These are phyloP conservation scores for Poecilia gillii DNA, from an alignment of 2,797 vertebrate genomes.

Conservation along the genomic window DNA sequence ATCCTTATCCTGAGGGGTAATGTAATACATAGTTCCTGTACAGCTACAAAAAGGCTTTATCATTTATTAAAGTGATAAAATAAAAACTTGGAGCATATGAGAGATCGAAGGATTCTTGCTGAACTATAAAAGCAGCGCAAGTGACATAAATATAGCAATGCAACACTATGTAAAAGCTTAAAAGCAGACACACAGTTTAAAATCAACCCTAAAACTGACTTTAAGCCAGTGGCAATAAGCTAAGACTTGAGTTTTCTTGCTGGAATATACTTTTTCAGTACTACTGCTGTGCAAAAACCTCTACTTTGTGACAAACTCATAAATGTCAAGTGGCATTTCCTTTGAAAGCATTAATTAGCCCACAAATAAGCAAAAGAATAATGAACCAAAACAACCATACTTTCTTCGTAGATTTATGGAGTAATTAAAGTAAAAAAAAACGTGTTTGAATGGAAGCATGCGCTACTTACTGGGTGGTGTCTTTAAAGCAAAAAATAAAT, in stretches of 20 bases:
- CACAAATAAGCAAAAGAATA: constrained; percentile 43
- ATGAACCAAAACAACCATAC: constrained; percentile 41
- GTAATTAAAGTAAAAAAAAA: constrained; percentile 45
- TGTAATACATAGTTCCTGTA: neutral
- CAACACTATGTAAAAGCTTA: neutral
- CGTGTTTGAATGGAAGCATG: constrained; percentile 33
- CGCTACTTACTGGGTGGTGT: neutral
- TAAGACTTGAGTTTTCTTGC: neutral
- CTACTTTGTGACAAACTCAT: constrained; percentile 27
- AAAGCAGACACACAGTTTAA: neutral
- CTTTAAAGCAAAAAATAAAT: neutral
- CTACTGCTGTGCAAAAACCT: constrained; percentile 1
- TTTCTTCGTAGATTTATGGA: constrained; percentile 55
- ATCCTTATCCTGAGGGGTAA: neutral
- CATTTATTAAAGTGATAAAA: neutral
- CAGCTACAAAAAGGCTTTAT: neutral
- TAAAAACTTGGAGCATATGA: neutral
- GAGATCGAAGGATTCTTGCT: too few relatives aligned
- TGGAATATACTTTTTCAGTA: neutral
- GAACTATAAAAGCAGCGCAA: neutral
- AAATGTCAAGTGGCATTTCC: constrained; percentile 15
- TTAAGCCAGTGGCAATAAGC: neutral
- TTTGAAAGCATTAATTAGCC: constrained; percentile 45
- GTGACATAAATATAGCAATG: neutral
- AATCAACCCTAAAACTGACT: neutral